phyloP scores from a whole-genome alignment of 1,140 invertebrate species.

The Trichonephila clavata region DNA sequence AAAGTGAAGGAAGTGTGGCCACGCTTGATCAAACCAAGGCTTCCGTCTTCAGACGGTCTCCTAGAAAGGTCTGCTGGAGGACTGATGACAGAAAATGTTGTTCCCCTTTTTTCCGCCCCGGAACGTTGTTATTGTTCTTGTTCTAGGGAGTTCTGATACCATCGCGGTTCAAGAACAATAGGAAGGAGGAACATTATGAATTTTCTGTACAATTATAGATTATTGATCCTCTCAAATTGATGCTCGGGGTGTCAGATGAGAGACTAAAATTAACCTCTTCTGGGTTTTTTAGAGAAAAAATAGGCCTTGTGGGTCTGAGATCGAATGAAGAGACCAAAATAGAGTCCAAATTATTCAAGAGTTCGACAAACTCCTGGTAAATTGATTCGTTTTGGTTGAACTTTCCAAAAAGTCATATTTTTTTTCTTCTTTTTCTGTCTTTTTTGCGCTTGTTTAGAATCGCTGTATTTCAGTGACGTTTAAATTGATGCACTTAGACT shows the following conservation, averaged over 20 bases:
- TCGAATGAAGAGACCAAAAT: neutral
- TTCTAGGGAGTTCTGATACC: neutral
- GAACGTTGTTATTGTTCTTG: slow-evolving; percentile 25
- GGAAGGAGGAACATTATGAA: neutral
- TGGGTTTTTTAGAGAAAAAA: neutral
- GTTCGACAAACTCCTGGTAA: slow-evolving; percentile 11
- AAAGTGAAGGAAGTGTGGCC: slow-evolving; percentile 20
- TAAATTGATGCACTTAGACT: too few relatives aligned
- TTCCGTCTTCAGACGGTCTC: slow-evolving; percentile 1
- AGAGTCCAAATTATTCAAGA: neutral
- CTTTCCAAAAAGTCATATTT: too few relatives aligned
- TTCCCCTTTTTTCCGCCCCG: neutral
- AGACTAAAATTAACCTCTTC: slow-evolving; percentile 5
- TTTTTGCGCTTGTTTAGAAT: too few relatives aligned
- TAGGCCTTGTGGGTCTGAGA: neutral
- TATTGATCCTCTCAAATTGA: slow-evolving; percentile 34
- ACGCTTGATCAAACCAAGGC: slow-evolving; percentile 46
- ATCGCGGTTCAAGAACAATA: slow-evolving; percentile 20
- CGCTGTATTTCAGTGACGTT: too few relatives aligned
- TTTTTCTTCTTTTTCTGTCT: too few relatives aligned
- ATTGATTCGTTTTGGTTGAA: neutral
- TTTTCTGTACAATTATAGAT: slow-evolving; percentile 8
- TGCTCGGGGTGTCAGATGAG: neutral
- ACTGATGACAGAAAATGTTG: slow-evolving; percentile 4
- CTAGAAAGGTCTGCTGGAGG: neutral